Conservation (phyloP, 2,797 vertebrate genomes). For the Crax fasciolata region DNA sequence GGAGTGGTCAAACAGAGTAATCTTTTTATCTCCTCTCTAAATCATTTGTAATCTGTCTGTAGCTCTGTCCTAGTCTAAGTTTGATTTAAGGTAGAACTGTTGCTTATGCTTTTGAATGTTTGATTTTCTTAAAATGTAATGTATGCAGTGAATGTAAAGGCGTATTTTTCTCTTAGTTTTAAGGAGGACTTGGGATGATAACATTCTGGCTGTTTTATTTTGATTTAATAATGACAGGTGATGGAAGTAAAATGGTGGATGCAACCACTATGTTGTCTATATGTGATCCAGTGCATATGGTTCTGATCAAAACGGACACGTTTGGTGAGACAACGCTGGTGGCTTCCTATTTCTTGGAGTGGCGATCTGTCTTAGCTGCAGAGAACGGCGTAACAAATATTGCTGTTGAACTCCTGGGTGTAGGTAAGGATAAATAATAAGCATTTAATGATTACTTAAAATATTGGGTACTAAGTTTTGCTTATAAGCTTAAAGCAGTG, state of each 20-base stretch:
- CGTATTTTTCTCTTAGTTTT: not conserved
- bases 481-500: not conserved
- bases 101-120: fast-evolving
- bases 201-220: not conserved
- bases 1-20: not conserved
- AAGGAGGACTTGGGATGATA: not conserved
- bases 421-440: conserved; percentile 87
- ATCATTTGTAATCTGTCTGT: not conserved
- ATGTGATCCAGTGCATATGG: conserved; percentile 94
- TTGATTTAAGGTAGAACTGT: not conserved
- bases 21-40: not conserved
- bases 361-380: conserved; percentile 91
- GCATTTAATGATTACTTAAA: not conserved
- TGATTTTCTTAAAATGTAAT: not conserved
- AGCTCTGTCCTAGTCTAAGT: not conserved
- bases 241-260: conserved; percentile 93
- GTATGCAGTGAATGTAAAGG: not conserved
- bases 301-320: conserved; percentile 93
- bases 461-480: not conserved
- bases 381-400: conserved; percentile 87
- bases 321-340: conserved; percentile 91
- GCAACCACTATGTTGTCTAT: conserved; percentile 93
- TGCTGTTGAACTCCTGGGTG: conserved; percentile 94
- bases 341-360: conserved; percentile 96
- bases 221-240: conserved; percentile 84